Percentiles rank a stretch among this genome's conserved stretches.
phyloP scores from a whole-genome alignment of 2,113 vertebrate genomes.

The Pipa parva region DNA sequence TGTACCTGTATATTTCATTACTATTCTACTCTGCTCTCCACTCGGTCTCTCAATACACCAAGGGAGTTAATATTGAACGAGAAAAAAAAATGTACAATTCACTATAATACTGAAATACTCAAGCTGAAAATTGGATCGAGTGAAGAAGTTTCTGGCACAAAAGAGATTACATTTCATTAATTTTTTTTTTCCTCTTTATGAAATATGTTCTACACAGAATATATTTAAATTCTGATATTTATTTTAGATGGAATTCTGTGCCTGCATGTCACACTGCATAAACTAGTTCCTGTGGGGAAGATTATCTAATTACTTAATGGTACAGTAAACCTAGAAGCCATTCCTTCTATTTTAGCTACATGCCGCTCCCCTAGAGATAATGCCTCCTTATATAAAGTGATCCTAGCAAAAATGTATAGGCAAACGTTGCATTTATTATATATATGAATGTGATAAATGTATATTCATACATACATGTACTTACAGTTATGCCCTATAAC shows the following conservation, averaged over 20 bases:
- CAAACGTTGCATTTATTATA: not conserved
- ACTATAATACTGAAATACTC: conserved; percentile 4
- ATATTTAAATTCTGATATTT: conserved; percentile 38
- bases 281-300: conserved; percentile 24
- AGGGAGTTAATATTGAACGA: conserved; percentile 14
- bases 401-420: conserved; percentile 24
- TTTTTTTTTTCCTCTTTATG: not conserved
- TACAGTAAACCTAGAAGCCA: conserved; percentile 29
- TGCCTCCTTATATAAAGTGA: conserved; percentile 25
- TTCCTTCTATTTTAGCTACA: conserved; percentile 16
- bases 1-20: conserved; percentile 18
- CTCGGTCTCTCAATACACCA: not conserved
- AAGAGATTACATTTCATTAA: conserved; percentile 19
- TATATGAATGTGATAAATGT: not conserved
- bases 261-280: conserved; percentile 25
- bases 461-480: not conserved
- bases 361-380: conserved; percentile 25
- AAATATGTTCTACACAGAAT: not conserved
- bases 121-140: conserved; percentile 5
- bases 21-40: conserved; percentile 12
- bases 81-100: conserved; percentile 6
- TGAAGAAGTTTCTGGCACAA: conserved; percentile 9
- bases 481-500: not conserved
- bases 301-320: conserved; percentile 42
- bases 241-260: conserved; percentile 7